phyloP scores from a whole-genome alignment of 2,797 vertebrate species.

The Tangara arthus region DNA sequence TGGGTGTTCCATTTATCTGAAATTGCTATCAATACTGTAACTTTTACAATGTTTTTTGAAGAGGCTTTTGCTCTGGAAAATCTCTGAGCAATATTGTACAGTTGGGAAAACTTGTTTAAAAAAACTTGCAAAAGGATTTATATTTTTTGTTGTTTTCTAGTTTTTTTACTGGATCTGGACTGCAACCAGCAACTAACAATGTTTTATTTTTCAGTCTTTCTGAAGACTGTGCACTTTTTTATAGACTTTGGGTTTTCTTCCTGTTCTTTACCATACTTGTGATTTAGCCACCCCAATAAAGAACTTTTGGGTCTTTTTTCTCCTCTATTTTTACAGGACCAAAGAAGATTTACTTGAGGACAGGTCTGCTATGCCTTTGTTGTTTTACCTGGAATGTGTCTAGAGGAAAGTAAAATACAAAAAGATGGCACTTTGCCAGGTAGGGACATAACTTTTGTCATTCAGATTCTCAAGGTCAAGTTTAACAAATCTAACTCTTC shows the following conservation, averaged over 20 bases:
- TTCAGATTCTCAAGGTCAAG: not conserved
- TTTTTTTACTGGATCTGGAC: not conserved
- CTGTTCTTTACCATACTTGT: not conserved
- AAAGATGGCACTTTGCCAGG: not conserved
- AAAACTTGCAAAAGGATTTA: not conserved
- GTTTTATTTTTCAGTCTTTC: not conserved
- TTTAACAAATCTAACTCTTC: not conserved
- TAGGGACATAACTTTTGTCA: not conserved
- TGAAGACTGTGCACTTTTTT: not conserved
- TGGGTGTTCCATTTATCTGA: not conserved
- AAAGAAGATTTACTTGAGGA: not conserved
- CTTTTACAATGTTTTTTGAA: not conserved
- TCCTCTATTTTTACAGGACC: not conserved
- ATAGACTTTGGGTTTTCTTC: not conserved
- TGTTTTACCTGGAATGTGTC: not conserved
- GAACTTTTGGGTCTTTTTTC: not conserved
- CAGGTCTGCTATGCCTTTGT: not conserved
- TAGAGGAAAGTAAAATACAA: not conserved
- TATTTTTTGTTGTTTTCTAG: not conserved
- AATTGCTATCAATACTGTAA: not conserved
- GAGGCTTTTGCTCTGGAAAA: not conserved
- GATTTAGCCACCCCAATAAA: not conserved
- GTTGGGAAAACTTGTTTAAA: not conserved
- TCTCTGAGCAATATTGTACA: not conserved
- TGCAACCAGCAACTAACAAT: not conserved